Evolutionary conservation across 2,113 vertebrate species (phyloP).

Genomic region (Equus quagga): DNA sequence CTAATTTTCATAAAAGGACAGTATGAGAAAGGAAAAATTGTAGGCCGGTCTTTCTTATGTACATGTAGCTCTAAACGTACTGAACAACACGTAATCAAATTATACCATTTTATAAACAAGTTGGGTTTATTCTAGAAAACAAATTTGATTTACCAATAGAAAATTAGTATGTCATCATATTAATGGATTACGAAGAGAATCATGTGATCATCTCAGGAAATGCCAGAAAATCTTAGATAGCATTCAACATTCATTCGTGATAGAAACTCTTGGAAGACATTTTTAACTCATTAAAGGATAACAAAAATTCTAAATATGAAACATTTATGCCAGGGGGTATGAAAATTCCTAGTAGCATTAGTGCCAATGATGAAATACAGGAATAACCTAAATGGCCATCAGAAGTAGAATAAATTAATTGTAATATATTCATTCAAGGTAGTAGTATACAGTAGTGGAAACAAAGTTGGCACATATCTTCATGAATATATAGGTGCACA

Average conservation of each 20-base stretch:
- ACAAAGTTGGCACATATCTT: background rate
- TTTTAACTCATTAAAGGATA: background rate
- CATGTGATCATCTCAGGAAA: background rate
- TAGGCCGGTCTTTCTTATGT: background rate
- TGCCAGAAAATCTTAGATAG: background rate
- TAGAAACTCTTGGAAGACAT: background rate
- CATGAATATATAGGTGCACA: background rate
- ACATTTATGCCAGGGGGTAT: background rate
- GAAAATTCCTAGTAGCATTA: background rate
- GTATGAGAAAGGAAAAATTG: background rate
- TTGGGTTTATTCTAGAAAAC: background rate
- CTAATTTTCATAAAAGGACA: background rate
- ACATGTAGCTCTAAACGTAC: background rate
- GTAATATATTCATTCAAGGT: background rate
- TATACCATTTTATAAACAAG: background rate
- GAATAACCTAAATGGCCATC: background rate
- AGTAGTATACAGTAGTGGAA: background rate
- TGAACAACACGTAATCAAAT: background rate
- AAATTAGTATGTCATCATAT: background rate
- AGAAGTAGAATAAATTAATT: background rate
- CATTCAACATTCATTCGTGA: background rate
- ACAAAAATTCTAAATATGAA: background rate
- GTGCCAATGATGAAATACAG: background rate
- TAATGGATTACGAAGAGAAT: background rate
- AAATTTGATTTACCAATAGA: background rate